phyloP scores from a whole-genome alignment of 2,888 invertebrate species.

The Drosophila hamatofila region DNA sequence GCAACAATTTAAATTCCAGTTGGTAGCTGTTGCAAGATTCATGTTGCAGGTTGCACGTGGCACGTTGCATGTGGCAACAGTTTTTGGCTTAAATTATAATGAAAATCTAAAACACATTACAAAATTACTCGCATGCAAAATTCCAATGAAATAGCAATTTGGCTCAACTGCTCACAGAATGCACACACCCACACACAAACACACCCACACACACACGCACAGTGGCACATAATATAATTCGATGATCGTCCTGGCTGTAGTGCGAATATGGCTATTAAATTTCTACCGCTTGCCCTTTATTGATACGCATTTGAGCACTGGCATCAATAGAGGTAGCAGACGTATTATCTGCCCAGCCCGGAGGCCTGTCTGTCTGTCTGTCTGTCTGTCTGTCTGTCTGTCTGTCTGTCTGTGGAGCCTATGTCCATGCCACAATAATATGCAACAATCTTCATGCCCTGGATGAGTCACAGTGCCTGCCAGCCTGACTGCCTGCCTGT shows the following conservation, averaged over 20 bases:
- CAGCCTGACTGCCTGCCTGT: background rate
- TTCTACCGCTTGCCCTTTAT: slow-evolving; percentile 61
- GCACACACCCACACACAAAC: slow-evolving; percentile 16
- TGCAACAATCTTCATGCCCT: slow-evolving; percentile 65
- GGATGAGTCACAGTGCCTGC: slow-evolving; percentile 18
- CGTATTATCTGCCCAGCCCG: slow-evolving; percentile 18
- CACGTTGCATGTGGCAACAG: slow-evolving; percentile 2
- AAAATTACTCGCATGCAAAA: slow-evolving; percentile 38
- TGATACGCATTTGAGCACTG: slow-evolving; percentile 55
- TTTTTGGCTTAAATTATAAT: slow-evolving; percentile 22
- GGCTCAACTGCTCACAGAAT: slow-evolving; percentile 42
- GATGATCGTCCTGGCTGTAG: slow-evolving; percentile 43
- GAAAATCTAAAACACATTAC: slow-evolving; percentile 32
- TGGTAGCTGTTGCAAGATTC: background rate
- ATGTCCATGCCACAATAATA: slow-evolving; percentile 53
- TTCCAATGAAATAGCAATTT: slow-evolving; percentile 49
- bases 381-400: no score
- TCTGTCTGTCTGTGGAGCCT: slow-evolving; percentile 29
- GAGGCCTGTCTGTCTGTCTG: slow-evolving; percentile 18
- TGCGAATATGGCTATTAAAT: slow-evolving; percentile 59
- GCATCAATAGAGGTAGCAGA: slow-evolving; percentile 27
- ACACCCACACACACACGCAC: slow-evolving; percentile 5
- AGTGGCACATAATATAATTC: slow-evolving; percentile 28
- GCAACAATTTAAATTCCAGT: background rate
- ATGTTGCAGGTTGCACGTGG: background rate